Percentiles rank a stretch among this genome's conserved stretches.
Evolutionary conservation across 64 coral and sea anemone genomes (phyloP).

Genomic region (Dendrophyllia cribrosa): DNA sequence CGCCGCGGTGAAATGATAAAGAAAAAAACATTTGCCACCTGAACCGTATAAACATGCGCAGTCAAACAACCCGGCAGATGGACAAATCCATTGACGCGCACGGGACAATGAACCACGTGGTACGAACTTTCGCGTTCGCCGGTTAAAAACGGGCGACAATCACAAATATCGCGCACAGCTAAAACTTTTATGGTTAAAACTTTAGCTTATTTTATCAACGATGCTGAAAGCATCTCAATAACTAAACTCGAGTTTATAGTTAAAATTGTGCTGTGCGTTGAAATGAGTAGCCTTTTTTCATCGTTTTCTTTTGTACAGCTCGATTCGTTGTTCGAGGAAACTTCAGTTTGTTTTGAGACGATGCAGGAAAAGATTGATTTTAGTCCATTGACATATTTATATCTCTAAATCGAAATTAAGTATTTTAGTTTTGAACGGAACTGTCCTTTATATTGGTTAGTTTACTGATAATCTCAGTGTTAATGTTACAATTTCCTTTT

Average conservation of each 20-base stretch:
- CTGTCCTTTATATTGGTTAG: no score
- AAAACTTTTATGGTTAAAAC: neutral
- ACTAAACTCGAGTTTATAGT: no score
- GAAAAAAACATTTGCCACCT: neutral
- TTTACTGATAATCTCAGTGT: neutral
- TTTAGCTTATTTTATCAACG: neutral
- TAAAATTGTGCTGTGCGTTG: no score
- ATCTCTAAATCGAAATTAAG: neutral
- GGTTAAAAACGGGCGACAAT: neutral
- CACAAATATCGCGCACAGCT: neutral
- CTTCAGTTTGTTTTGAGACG: no score
- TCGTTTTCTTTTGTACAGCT: no score
- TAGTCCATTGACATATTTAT: neutral
- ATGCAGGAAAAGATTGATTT: no score
- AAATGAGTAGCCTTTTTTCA: no score
- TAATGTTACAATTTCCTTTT: neutral
- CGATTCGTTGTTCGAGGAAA: no score
- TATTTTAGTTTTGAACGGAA: neutral
- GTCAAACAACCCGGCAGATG: constrained; percentile 11
- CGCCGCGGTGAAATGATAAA: neutral
- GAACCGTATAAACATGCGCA: constrained; percentile 3
- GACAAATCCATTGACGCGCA: neutral
- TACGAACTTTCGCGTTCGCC: neutral
- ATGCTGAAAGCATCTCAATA: no score
- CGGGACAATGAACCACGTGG: constrained; percentile 45